A percentile compares a stretch with the other conserved stretches of the same genome.
Evolutionary conservation across 2,113 vertebrate genomes (phyloP).

Genomic region (Ibidorhyncha struthersii): DNA sequence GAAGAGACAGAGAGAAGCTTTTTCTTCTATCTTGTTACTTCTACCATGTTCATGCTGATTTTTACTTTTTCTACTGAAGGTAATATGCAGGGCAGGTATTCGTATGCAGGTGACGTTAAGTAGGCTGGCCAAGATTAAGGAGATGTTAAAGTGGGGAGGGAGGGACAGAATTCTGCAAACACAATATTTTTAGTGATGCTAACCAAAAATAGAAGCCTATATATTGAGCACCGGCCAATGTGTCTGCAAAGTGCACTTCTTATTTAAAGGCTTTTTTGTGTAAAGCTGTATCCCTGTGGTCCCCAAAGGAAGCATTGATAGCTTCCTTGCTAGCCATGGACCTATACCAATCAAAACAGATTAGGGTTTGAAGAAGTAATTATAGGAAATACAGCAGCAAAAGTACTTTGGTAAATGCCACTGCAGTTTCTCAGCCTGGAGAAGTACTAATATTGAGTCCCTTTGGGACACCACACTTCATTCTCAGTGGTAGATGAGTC

Average conservation of each 20-base stretch:
- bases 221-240: background rate
- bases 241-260: background rate
- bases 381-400: background rate
- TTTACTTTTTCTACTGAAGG: background rate
- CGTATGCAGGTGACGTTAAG: background rate
- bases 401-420: slow-evolving; percentile 1
- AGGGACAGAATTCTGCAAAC: background rate
- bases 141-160: background rate
- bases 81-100: background rate
- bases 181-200: background rate
- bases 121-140: background rate
- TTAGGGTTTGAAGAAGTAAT: background rate
- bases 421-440: background rate
- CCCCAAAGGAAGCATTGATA: background rate
- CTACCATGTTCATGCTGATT: background rate
- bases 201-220: background rate
- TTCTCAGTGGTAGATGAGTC: background rate
- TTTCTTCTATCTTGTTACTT: background rate
- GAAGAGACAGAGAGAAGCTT: background rate
- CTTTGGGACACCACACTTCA: background rate
- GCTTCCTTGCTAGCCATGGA: slow-evolving; percentile 33
- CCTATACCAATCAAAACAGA: slow-evolving; percentile 24
- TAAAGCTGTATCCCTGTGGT: background rate
- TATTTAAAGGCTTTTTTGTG: background rate
- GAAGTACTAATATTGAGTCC: background rate